These are phyloP conservation scores for Coleophora deauratella DNA, from an alignment of 2,888 invertebrate genomes.

Conservation along the genomic window DNA sequence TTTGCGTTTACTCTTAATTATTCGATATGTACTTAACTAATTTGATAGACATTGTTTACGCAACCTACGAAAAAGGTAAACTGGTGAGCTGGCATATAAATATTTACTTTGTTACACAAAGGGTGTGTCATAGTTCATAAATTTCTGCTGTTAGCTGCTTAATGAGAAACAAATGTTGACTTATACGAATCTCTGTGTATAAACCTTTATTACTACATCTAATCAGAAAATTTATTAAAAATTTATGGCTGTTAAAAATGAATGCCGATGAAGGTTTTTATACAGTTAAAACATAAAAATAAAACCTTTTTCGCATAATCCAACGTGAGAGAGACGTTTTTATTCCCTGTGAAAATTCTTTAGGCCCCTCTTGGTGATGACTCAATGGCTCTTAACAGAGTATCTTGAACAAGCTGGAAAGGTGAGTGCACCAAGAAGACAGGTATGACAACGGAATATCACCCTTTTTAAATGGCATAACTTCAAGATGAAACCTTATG, in stretches of 20 bases:
- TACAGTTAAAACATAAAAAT: too few species aligned
- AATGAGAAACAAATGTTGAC: constrained; percentile 49
- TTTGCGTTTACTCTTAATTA: too few species aligned
- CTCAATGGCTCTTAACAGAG: constrained; percentile 37
- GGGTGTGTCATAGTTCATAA: constrained; percentile 18
- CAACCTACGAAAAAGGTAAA: not conserved
- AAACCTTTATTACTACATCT: constrained; percentile 21
- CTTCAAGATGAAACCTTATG: too few species aligned
- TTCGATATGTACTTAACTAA: too few species aligned
- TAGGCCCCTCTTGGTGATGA: constrained; percentile 33
- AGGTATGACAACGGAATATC: constrained; percentile 17
- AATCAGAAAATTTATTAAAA: too few species aligned
- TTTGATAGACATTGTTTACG: too few species aligned
- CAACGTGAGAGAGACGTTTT: too few species aligned
- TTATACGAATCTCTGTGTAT: constrained; percentile 30
- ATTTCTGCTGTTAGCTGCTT: constrained; percentile 17
- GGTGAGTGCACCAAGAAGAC: constrained; percentile 37
- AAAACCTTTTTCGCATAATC: too few species aligned
- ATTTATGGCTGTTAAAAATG: too few species aligned
- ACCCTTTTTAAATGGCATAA: constrained; percentile 12
- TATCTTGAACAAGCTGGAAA: constrained; percentile 37
- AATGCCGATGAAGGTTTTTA: too few species aligned
- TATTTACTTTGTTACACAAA: constrained; percentile 22
- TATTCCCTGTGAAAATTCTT: constrained; percentile 8
- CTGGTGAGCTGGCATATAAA: constrained; percentile 11